These are phyloP conservation scores for Netelia virgata DNA, from an alignment of 2,888 invertebrate genomes.

Conservation along the genomic window DNA sequence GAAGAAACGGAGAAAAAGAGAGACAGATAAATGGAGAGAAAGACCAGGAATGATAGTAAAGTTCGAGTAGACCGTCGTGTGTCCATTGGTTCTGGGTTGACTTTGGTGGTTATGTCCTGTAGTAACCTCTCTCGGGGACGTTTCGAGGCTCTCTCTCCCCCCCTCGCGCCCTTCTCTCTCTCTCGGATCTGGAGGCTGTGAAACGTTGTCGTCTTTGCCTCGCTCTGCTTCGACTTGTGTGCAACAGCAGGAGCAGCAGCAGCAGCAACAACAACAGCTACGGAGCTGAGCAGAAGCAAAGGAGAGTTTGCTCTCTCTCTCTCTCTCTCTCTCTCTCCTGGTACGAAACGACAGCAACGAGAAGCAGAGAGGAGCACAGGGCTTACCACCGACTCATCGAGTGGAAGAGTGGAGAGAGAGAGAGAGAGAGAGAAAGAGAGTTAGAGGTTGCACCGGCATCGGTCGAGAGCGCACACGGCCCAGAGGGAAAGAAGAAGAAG, in stretches of 20 bases:
- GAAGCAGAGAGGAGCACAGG: constrained; percentile 41
- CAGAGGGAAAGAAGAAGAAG: constrained; percentile 43
- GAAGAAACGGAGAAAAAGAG: constrained; percentile 39
- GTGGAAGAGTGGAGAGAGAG: constrained; percentile 58
- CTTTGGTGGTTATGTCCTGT: constrained; percentile 7
- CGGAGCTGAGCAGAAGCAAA: neutral
- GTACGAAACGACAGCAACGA: constrained; percentile 34
- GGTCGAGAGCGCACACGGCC: constrained; percentile 51
- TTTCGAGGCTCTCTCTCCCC: neutral
- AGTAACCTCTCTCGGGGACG: neutral
- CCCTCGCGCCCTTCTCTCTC: neutral
- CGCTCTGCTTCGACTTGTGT: constrained; percentile 14
- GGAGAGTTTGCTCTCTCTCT: neutral
- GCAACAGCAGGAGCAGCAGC: neutral
- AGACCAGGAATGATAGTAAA: neutral
- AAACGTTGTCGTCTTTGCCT: constrained; percentile 39
- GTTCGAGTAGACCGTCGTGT: neutral
- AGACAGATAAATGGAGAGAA: neutral
- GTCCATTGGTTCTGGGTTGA: neutral
- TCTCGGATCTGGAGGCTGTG: constrained; percentile 34
- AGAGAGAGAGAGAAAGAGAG: constrained; percentile 66
- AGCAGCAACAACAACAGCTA: neutral
- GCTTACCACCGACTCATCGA: constrained; percentile 53
- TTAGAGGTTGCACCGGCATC: constrained; percentile 70
- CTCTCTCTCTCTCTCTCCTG: neutral